Conservation (phyloP, 1,140 invertebrate genomes). For the Drosophila truncata region DNA sequence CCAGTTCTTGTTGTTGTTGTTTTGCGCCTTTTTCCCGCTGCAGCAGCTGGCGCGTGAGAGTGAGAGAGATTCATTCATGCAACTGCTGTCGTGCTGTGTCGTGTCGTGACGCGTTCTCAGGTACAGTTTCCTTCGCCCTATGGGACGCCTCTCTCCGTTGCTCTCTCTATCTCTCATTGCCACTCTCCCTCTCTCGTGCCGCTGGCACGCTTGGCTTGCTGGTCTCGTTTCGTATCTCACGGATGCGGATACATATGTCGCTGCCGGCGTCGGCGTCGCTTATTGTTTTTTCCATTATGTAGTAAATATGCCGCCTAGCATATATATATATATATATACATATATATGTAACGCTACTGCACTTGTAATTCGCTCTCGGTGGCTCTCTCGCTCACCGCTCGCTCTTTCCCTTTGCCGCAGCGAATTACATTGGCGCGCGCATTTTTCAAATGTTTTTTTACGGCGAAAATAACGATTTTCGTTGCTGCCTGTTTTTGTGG, state of each 20-base stretch:
- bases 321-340: conserved; percentile 11
- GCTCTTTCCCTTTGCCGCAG: conserved; percentile 42
- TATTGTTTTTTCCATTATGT: conserved; percentile 73
- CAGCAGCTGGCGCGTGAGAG: conserved; percentile 61
- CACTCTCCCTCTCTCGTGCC: conserved; percentile 12
- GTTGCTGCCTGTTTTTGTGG: conserved; percentile 64
- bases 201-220: conserved; percentile 68
- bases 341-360: conserved; percentile 50
- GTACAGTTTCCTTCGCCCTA: conserved; percentile 61
- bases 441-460: conserved; percentile 82
- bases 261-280: conserved; percentile 39
- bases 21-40: conserved; percentile 72
- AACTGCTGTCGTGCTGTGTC: no score
- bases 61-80: conserved; percentile 75
- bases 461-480: conserved; percentile 83
- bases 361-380: conserved; percentile 69
- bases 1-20: conserved; percentile 34
- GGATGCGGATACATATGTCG: conserved; percentile 64
- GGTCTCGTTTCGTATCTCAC: conserved; percentile 66
- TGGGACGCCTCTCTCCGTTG: conserved; percentile 15
- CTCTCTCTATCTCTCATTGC: conserved; percentile 1
- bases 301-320: conserved; percentile 68
- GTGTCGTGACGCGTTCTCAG: conserved; percentile 67
- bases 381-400: conserved; percentile 12
- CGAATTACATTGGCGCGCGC: conserved; percentile 80